Conservation (phyloP, 2,888 invertebrate species). For the Caenorhabditis macrosperma region DNA sequence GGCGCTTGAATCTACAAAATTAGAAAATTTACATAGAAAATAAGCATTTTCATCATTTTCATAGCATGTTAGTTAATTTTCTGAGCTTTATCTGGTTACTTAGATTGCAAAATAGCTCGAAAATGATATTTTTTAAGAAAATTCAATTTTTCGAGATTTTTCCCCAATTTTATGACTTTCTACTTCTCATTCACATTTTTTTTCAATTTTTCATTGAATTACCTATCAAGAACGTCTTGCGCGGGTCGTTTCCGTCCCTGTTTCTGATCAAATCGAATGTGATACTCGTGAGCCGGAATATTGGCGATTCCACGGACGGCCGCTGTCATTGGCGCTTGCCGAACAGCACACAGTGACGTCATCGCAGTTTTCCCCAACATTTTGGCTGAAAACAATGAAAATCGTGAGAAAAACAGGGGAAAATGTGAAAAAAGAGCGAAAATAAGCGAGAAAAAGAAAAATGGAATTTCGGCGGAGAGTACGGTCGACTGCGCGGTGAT, state of each 20-base stretch:
- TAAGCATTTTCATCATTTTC: no score
- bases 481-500: conserved; percentile 43
- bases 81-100: no score
- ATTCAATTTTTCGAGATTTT: neutral
- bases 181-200: neutral
- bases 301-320: conserved; percentile 70
- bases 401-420: neutral
- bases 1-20: conserved; percentile 74
- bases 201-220: neutral
- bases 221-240: conserved; percentile 78
- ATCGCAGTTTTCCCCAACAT: conserved; percentile 25
- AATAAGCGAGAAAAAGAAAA: conserved; percentile 7
- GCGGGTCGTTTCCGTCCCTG: conserved; percentile 77
- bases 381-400: conserved; percentile 4
- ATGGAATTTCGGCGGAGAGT: neutral
- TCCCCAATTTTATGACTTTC: neutral
- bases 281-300: conserved; percentile 78
- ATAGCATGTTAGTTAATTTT: no score
- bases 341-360: conserved; percentile 13
- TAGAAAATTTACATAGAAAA: neutral
- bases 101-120: no score
- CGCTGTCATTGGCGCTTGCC: conserved; percentile 5
- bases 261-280: conserved; percentile 78
- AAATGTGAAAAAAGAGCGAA: conserved; percentile 4
- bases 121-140: neutral